These are phyloP conservation scores for Danio choprae DNA, from an alignment of 2,797 vertebrate genomes.

Conservation along the genomic window DNA sequence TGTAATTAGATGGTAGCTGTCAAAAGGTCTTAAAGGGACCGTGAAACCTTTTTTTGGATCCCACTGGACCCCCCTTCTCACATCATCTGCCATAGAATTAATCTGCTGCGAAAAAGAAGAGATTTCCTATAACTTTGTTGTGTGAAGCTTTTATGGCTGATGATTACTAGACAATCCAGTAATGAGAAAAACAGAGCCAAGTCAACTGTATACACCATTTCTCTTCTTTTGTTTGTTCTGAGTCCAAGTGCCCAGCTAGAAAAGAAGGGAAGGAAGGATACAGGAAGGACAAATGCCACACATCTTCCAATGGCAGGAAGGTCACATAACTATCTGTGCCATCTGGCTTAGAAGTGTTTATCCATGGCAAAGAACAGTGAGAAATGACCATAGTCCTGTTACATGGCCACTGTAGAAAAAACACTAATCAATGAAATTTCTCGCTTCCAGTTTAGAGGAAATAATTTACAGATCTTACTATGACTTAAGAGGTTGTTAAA, in stretches of 20 bases:
- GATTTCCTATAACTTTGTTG: background rate
- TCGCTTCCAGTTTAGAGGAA: background rate
- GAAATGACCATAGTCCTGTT: conserved; percentile 2
- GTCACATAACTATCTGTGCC: conserved; percentile 67
- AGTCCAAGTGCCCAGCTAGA: conserved; percentile 60
- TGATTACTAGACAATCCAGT: conserved; percentile 59
- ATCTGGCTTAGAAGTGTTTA: conserved; percentile 65
- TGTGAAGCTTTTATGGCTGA: conserved; percentile 31
- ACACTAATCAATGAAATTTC: background rate
- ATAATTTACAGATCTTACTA: background rate
- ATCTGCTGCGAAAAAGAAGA: conserved; percentile 64
- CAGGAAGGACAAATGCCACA: conserved; percentile 69
- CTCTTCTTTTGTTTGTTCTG: conserved; percentile 69
- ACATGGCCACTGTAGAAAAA: background rate
- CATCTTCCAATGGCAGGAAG: conserved; percentile 69
- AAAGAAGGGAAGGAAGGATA: conserved; percentile 65
- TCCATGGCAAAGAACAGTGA: conserved; percentile 39
- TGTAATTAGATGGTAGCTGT: conserved; percentile 61
- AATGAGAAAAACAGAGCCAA: conserved; percentile 54
- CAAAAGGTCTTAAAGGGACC: conserved; percentile 68
- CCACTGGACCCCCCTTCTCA: conserved; percentile 71
- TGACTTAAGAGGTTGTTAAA: background rate
- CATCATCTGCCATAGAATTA: conserved; percentile 39
- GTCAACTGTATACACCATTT: conserved; percentile 21
- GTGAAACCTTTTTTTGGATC: conserved; percentile 85